Percentiles rank a stretch among this genome's conserved stretches.
Evolutionary conservation across 2,113 vertebrate genomes (phyloP).

Genomic region (Dasyprocta punctata): DNA sequence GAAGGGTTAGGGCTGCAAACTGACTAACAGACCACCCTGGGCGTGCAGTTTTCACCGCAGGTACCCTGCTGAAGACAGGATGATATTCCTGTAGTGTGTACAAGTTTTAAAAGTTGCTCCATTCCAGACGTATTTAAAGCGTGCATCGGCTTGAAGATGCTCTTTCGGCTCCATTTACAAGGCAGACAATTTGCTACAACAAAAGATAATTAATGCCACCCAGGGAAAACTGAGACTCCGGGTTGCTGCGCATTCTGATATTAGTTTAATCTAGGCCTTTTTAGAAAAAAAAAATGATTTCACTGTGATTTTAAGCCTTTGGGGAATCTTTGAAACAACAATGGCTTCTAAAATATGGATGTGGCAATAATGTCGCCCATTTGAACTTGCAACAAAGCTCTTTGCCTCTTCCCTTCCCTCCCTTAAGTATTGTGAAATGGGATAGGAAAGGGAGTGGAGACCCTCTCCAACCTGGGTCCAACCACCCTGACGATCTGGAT

Average conservation of each 20-base stretch:
- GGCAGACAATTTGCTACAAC: slow-evolving; percentile 64
- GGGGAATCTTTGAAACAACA: slow-evolving; percentile 73
- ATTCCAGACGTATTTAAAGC: neutral
- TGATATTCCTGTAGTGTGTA: neutral
- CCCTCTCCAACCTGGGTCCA: slow-evolving; percentile 55
- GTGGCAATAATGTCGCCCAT: slow-evolving; percentile 63
- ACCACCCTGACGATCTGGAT: neutral
- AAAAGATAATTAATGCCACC: slow-evolving; percentile 68
- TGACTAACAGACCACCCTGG: neutral
- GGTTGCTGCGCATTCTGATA: slow-evolving; percentile 58
- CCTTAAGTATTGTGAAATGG: neutral
- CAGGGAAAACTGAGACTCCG: slow-evolving; percentile 17
- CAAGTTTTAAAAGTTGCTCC: slow-evolving; percentile 60
- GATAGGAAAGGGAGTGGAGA: neutral
- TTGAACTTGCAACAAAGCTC: slow-evolving; percentile 78
- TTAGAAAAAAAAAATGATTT: slow-evolving; percentile 72
- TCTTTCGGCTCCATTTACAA: slow-evolving; percentile 48
- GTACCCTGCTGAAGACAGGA: neutral
- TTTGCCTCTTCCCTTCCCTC: neutral
- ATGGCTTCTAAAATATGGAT: slow-evolving; percentile 75
- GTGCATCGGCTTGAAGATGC: slow-evolving; percentile 39
- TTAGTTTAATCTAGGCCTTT: slow-evolving; percentile 74
- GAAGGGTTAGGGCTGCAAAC: neutral
- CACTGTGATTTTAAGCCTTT: slow-evolving; percentile 79
- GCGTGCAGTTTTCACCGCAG: fast-evolving